These are phyloP conservation scores for Nestor notabilis DNA, from an alignment of 2,113 vertebrate genomes.

Conservation along the genomic window DNA sequence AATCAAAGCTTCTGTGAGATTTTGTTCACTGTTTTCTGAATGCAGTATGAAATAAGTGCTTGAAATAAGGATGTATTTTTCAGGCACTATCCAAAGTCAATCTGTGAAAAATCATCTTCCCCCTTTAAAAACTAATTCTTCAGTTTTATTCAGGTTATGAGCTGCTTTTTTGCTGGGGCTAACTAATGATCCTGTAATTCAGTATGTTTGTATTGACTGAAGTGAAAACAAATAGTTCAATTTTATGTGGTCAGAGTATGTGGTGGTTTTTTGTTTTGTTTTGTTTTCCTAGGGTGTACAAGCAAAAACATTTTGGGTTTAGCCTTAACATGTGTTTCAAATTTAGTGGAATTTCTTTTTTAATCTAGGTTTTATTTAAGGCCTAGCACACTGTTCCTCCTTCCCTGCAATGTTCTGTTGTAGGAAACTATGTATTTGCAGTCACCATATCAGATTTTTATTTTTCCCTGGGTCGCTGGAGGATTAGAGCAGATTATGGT, in stretches of 20 bases:
- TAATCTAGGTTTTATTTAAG: not conserved
- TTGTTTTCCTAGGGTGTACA: not conserved
- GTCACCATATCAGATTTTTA: conserved; percentile 43
- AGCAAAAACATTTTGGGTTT: not conserved
- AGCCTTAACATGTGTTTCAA: not conserved
- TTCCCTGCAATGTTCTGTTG: not conserved
- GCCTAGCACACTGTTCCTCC: not conserved
- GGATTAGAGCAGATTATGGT: conserved; percentile 76
- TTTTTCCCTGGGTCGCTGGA: conserved; percentile 47
- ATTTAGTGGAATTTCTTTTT: not conserved
- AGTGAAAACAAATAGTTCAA: not conserved
- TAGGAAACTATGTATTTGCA: not conserved
- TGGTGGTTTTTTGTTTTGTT: not conserved
- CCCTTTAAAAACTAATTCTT: not conserved
- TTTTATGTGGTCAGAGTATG: not conserved
- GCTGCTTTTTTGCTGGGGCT: not conserved
- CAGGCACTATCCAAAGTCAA: not conserved
- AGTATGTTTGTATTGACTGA: not conserved
- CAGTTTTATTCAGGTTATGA: not conserved
- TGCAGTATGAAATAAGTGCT: not conserved
- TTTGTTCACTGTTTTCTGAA: not conserved
- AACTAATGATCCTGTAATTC: not conserved
- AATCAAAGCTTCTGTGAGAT: not conserved
- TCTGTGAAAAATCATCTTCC: not conserved
- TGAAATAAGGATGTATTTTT: not conserved